These are phyloP conservation scores for Drosophila anomalata DNA, from an alignment of 2,888 invertebrate species.

Conservation along the genomic window DNA sequence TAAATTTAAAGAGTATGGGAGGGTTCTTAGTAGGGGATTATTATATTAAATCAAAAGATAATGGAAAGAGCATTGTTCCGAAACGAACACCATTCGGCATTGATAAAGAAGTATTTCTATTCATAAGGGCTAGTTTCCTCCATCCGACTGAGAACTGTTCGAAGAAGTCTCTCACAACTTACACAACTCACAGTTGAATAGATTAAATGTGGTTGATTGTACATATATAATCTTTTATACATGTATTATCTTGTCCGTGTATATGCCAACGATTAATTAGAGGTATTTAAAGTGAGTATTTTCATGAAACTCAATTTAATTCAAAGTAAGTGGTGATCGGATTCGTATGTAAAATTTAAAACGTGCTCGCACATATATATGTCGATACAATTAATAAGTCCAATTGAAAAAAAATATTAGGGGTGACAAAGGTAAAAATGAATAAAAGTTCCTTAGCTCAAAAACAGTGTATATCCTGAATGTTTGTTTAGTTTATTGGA, in stretches of 20 bases:
- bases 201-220: conserved; percentile 1
- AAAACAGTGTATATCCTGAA: background rate
- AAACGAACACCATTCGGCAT: background rate
- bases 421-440: conserved; percentile 51
- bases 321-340: conserved; percentile 71
- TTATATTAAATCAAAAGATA: background rate
- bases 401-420: conserved; percentile 23
- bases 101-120: background rate
- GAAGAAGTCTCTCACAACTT: background rate
- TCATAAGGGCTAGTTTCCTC: background rate
- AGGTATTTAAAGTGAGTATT: conserved; percentile 71
- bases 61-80: background rate
- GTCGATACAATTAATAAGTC: conserved; percentile 34
- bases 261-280: conserved; percentile 10
- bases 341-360: conserved; percentile 51
- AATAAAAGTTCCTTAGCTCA: background rate
- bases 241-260: conserved; percentile 18
- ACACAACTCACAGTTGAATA: background rate
- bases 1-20: background rate
- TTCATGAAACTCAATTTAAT: conserved; percentile 70
- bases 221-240: conserved; percentile 2
- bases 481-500: too few species aligned
- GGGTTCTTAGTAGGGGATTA: background rate
- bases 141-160: background rate
- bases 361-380: conserved; percentile 25